A percentile compares a stretch with the other conserved stretches of the same genome.
These are phyloP conservation scores for Busseola fusca DNA, from an alignment of 2,888 invertebrate species.

Conservation along the genomic window DNA sequence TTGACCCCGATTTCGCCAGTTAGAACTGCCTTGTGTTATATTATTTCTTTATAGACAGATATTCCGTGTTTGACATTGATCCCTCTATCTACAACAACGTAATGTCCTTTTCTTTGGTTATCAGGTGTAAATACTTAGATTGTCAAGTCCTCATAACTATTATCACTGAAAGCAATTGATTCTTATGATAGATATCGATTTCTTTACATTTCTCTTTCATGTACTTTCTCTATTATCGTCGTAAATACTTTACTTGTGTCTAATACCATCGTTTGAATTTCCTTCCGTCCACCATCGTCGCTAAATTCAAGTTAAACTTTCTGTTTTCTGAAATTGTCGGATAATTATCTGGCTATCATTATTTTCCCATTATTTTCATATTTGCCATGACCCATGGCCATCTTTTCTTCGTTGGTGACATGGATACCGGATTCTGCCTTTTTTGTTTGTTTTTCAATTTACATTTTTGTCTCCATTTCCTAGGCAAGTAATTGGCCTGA, in stretches of 20 bases:
- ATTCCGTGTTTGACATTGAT: neutral
- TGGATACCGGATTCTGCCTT: conserved; percentile 42
- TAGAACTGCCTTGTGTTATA: too few relatives aligned
- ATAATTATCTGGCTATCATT: conserved; percentile 61
- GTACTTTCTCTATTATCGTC: conserved; percentile 27
- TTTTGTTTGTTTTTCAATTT: conserved; percentile 41
- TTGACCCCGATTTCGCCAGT: too few relatives aligned
- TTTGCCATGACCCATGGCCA: conserved; percentile 60
- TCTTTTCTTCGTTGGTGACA: conserved; percentile 48
- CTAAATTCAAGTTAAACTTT: conserved; percentile 54
- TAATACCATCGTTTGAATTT: conserved; percentile 30
- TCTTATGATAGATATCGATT: neutral
- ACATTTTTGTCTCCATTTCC: conserved; percentile 33
- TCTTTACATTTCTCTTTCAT: conserved; percentile 10
- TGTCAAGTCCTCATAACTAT: conserved; percentile 12
- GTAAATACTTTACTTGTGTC: conserved; percentile 25
- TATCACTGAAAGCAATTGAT: conserved; percentile 2
- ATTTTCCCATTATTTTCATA: conserved; percentile 69
- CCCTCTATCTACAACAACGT: neutral
- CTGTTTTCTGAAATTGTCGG: conserved; percentile 55
- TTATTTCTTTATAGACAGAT: neutral
- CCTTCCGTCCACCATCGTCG: conserved; percentile 31
- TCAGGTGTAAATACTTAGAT: conserved; percentile 19
- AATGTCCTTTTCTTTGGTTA: neutral
- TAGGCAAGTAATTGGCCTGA: conserved; percentile 15